Conservation (phyloP, 2,888 invertebrate species). For the Ormia ochracea region DNA sequence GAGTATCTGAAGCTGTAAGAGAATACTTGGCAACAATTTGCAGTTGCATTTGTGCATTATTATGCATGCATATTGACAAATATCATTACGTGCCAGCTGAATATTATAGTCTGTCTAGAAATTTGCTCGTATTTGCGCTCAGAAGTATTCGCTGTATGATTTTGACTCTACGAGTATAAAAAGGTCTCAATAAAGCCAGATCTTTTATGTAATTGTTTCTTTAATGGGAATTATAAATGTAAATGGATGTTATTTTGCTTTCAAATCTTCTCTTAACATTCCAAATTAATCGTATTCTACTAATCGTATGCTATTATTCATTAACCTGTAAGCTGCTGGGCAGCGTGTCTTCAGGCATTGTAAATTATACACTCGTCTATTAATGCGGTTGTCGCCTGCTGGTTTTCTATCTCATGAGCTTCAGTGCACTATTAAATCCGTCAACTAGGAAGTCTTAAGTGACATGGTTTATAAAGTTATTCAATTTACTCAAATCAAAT, state of each 20-base stretch:
- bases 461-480: no score
- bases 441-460: no score
- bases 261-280: no score
- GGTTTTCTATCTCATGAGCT: no score
- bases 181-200: conserved; percentile 7
- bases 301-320: no score
- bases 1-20: background rate
- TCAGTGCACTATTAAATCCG: no score
- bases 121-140: background rate
- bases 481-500: no score
- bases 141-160: background rate
- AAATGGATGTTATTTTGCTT: background rate
- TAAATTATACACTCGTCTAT: no score
- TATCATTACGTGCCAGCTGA: conserved; percentile 4
- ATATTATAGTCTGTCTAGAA: background rate
- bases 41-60: conserved; percentile 2
- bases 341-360: no score
- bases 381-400: no score
- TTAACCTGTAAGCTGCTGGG: no score
- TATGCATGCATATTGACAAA: background rate
- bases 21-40: background rate
- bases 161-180: background rate
- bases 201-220: background rate
- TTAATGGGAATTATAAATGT: background rate
- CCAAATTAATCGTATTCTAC: no score